Conservation (phyloP, 2,888 invertebrate genomes). For the Mantis religiosa region DNA sequence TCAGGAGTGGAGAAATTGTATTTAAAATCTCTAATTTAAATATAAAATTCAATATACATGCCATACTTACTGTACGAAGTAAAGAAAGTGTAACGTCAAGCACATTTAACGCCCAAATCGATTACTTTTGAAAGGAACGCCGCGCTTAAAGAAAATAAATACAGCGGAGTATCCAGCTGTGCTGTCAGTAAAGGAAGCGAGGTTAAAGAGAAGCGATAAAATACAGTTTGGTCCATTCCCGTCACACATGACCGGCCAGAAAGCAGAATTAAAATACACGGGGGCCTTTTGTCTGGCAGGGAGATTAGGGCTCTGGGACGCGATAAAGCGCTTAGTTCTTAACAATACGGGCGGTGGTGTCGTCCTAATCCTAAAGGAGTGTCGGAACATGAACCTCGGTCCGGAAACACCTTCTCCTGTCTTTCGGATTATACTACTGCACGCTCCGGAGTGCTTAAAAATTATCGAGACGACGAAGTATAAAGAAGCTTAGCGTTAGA, state of each 20-base stretch:
- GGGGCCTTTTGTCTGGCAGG: neutral
- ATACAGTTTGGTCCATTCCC: neutral
- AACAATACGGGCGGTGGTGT: neutral
- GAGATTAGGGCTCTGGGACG: neutral
- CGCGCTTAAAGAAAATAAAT: too few species aligned
- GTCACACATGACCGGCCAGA: neutral
- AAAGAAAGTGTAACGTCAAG: too few species aligned
- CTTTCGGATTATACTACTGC: neutral
- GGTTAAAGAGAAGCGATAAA: neutral
- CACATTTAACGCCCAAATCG: too few species aligned
- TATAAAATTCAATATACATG: too few species aligned
- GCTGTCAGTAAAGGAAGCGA: neutral
- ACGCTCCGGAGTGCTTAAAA: too few species aligned
- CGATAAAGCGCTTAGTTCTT: neutral
- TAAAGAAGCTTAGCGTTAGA: too few species aligned
- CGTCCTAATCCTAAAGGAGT: neutral
- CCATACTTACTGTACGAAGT: too few species aligned
- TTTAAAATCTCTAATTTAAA: too few species aligned
- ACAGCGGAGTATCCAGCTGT: too few species aligned
- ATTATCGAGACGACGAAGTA: too few species aligned
- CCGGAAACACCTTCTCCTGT: neutral
- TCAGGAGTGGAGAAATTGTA: too few species aligned
- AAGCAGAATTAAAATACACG: neutral
- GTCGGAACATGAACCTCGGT: neutral
- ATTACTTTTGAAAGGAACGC: too few species aligned